phyloP scores from a whole-genome alignment of 2,797 vertebrate species.

The Sphenodon punctatus region DNA sequence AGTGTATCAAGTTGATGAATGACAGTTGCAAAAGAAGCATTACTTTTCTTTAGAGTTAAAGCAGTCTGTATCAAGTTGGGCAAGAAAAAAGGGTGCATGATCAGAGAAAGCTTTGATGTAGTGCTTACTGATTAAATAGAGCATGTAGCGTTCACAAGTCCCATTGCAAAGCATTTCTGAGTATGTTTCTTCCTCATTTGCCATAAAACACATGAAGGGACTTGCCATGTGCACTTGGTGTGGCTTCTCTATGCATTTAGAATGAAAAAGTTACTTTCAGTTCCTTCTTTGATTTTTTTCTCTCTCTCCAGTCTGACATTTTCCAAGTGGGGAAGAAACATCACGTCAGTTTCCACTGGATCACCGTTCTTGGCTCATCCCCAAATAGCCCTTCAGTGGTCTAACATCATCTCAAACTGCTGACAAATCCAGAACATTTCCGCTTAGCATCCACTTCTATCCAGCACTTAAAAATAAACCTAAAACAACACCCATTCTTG shows the following conservation, averaged over 20 bases:
- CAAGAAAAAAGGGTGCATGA: neutral
- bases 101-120: constrained; percentile 11
- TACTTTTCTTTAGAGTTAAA: constrained; percentile 13
- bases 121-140: constrained; percentile 28
- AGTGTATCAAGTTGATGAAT: constrained; percentile 21
- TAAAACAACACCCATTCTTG: too few relatives aligned
- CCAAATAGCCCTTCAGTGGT: neutral
- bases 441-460: too few relatives aligned
- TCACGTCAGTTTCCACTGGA: neutral
- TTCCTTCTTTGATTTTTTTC: constrained; percentile 3
- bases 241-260: neutral
- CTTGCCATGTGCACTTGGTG: constrained; percentile 11
- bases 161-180: constrained; percentile 2
- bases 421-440: constrained; percentile 17
- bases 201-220: constrained; percentile 42
- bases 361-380: constrained; percentile 18
- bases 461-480: too few relatives aligned
- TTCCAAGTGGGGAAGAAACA: constrained; percentile 36
- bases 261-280: neutral
- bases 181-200: constrained; percentile 5
- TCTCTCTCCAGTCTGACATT: neutral
- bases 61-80: neutral
- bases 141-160: neutral
- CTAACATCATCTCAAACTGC: constrained; percentile 20
- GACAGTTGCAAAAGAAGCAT: neutral